These are phyloP conservation scores for Paedocypris micromegethes DNA, from an alignment of 2,797 vertebrate genomes.

Conservation along the genomic window DNA sequence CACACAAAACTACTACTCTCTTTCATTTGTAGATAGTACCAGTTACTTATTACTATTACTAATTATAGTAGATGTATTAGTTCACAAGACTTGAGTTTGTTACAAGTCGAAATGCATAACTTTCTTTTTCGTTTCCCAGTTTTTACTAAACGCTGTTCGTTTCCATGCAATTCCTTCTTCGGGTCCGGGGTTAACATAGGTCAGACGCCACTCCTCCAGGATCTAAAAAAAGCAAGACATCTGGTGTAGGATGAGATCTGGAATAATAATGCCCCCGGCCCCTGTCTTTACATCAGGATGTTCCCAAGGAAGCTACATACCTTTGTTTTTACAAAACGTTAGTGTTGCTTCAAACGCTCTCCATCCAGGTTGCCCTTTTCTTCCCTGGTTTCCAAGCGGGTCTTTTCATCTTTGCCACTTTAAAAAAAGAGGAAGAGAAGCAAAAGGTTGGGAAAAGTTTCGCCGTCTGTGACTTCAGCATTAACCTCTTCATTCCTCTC, in stretches of 20 bases:
- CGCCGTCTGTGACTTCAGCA: constrained; percentile 63
- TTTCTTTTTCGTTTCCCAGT: background rate
- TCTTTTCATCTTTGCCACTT: constrained; percentile 18
- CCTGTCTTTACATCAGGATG: constrained; percentile 59
- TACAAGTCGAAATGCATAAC: no score
- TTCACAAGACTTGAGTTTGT: constrained; percentile 3
- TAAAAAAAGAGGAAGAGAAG: constrained; percentile 38
- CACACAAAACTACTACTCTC: no score
- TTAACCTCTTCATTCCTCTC: constrained; percentile 68
- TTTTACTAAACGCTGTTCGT: constrained; percentile 18
- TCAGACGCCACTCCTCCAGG: constrained; percentile 73
- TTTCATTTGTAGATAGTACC: no score
- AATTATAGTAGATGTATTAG: background rate
- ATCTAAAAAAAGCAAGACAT: constrained; percentile 75
- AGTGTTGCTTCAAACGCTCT: constrained; percentile 21
- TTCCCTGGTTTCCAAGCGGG: constrained; percentile 9
- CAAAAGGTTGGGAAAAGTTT: constrained; percentile 28
- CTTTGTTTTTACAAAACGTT: constrained; percentile 72
- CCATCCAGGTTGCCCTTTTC: constrained; percentile 7
- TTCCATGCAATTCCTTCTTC: constrained; percentile 74
- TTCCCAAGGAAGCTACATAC: constrained; percentile 51
- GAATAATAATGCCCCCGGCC: constrained; percentile 76
- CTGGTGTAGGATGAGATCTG: constrained; percentile 72
- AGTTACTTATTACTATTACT: no score
- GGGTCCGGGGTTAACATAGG: constrained; percentile 74